These are phyloP conservation scores for Hormaphis cornu DNA, from an alignment of 1,140 invertebrate genomes.

Conservation along the genomic window DNA sequence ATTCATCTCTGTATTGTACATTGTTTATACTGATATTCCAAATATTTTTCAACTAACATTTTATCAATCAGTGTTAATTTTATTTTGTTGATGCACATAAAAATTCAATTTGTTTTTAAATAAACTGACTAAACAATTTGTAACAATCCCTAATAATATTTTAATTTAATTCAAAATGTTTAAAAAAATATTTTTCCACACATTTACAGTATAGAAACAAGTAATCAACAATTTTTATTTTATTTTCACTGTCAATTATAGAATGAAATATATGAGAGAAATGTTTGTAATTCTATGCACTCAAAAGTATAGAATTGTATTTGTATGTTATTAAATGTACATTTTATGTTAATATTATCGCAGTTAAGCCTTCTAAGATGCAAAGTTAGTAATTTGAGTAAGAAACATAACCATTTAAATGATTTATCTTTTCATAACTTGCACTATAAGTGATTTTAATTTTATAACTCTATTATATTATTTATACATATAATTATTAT, in stretches of 20 bases:
- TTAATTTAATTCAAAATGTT: neutral
- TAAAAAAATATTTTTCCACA: neutral
- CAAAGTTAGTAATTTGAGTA: too few species aligned
- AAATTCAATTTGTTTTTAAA: neutral
- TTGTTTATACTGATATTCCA: conserved; percentile 2
- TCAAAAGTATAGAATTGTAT: neutral
- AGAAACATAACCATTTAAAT: too few species aligned
- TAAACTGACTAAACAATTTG: conserved; percentile 1
- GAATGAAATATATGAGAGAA: neutral
- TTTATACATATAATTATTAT: too few species aligned
- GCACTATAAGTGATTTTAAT: too few species aligned
- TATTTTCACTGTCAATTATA: neutral
- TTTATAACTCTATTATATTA: too few species aligned
- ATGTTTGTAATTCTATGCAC: neutral
- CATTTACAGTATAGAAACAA: neutral
- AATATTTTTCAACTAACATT: neutral
- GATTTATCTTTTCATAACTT: too few species aligned
- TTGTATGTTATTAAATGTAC: neutral
- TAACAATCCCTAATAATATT: conserved; percentile 5
- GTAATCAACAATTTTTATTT: neutral
- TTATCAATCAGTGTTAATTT: neutral
- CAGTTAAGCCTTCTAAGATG: too few species aligned
- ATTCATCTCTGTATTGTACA: neutral
- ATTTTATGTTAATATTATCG: too few species aligned
- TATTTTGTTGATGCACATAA: neutral